A percentile compares a stretch with the other conserved stretches of the same genome.
Conservation (phyloP, 2,888 invertebrate species). For the Pandemis corylana region DNA sequence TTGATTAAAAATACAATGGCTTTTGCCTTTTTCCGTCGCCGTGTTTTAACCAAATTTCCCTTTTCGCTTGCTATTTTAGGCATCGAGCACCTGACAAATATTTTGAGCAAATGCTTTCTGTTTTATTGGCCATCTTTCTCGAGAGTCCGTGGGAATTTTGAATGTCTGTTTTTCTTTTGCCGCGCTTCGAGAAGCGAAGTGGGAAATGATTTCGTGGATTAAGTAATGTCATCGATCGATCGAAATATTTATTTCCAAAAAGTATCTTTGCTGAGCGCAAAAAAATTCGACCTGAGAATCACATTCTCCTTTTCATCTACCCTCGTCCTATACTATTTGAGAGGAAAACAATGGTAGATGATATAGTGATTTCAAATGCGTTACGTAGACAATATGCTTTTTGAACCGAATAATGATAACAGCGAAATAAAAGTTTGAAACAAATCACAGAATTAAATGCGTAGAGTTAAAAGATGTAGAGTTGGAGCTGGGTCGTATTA, state of each 20-base stretch:
- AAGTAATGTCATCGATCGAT: background rate
- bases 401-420: no score
- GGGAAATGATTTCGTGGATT: background rate
- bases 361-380: no score
- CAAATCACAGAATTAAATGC: background rate
- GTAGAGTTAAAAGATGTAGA: background rate
- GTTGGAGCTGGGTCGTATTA: background rate
- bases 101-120: conserved; percentile 1
- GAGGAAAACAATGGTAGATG: no score
- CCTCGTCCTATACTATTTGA: no score
- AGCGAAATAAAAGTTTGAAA: no score
- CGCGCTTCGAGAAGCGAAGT: background rate
- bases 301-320: no score
- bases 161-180: background rate
- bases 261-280: no score
- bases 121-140: background rate
- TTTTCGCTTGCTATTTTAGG: conserved; percentile 24
- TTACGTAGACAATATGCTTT: no score
- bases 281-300: no score
- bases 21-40: conserved; percentile 21
- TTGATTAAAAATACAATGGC: conserved; percentile 38
- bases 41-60: conserved; percentile 31
- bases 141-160: background rate
- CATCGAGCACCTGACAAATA: background rate
- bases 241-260: background rate